Conservation (phyloP, 2,113 vertebrate species). For the Ochotona princeps region DNA sequence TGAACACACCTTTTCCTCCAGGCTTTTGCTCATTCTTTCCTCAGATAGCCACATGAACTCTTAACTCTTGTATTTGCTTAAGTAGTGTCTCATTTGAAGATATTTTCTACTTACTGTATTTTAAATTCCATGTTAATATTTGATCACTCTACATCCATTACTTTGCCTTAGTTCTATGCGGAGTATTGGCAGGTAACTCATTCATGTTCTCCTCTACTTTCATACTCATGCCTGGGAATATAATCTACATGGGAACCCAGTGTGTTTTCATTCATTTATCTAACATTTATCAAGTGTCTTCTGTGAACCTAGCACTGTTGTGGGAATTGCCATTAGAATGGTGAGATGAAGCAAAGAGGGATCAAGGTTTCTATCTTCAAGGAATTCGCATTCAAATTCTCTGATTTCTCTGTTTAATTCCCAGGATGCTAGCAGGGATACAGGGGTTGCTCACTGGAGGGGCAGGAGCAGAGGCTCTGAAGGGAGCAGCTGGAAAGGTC, state of each 20-base stretch:
- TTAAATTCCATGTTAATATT: background rate
- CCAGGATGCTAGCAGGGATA: too few species aligned
- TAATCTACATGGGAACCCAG: background rate
- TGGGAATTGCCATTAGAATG: background rate
- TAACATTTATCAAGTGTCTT: background rate
- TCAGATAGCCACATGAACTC: background rate
- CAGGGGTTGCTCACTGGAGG: too few species aligned
- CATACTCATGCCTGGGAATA: background rate
- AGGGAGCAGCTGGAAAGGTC: background rate
- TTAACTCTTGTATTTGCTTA: background rate
- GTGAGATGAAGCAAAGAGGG: background rate
- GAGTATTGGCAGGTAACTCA: background rate
- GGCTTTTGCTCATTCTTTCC: background rate
- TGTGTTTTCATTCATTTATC: background rate
- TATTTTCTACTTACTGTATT: background rate
- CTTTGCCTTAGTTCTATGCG: background rate
- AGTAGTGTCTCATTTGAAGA: background rate
- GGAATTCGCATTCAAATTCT: background rate
- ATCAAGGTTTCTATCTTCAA: background rate
- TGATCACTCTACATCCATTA: background rate
- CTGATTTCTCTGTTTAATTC: background rate
- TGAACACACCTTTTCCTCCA: background rate
- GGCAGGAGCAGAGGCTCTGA: background rate
- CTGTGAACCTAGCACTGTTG: background rate
- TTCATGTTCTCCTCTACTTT: background rate